Evolutionary conservation across 2,797 vertebrate species (phyloP).

Genomic region (Diplodus puntazzo): DNA sequence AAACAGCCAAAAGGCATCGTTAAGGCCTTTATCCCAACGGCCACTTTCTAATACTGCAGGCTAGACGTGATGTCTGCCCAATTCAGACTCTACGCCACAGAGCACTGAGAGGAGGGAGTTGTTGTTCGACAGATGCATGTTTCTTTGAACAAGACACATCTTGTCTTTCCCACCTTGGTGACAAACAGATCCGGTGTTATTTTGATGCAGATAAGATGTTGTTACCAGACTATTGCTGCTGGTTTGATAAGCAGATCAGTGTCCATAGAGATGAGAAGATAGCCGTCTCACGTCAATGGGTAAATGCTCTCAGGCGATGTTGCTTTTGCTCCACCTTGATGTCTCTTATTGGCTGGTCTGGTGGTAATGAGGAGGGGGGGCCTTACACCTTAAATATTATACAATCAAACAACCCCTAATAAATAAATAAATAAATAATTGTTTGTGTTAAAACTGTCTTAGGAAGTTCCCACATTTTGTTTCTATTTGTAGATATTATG

Average conservation of each 20-base stretch:
- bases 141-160: slow-evolving; percentile 63
- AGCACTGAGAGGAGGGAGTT: neutral
- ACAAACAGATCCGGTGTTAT: slow-evolving; percentile 34
- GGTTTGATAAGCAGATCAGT: slow-evolving; percentile 52
- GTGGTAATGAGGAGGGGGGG: neutral
- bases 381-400: neutral
- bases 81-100: neutral
- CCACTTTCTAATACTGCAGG: neutral
- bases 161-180: slow-evolving; percentile 29
- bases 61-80: slow-evolving; percentile 21
- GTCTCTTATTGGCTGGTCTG: neutral
- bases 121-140: slow-evolving; percentile 8
- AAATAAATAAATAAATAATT: neutral
- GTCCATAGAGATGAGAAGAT: slow-evolving; percentile 33
- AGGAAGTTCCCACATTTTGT: neutral
- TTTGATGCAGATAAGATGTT: slow-evolving; percentile 58
- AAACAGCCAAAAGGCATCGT: slow-evolving; percentile 41
- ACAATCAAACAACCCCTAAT: neutral
- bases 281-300: neutral
- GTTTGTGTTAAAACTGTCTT: neutral
- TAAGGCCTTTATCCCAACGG: slow-evolving; percentile 9
- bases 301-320: slow-evolving; percentile 13
- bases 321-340: slow-evolving; percentile 26
- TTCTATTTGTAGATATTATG: too few relatives aligned
- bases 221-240: slow-evolving; percentile 2